Conservation (phyloP, 2,797 vertebrate species). For the Rhinatrema bivittatum region DNA sequence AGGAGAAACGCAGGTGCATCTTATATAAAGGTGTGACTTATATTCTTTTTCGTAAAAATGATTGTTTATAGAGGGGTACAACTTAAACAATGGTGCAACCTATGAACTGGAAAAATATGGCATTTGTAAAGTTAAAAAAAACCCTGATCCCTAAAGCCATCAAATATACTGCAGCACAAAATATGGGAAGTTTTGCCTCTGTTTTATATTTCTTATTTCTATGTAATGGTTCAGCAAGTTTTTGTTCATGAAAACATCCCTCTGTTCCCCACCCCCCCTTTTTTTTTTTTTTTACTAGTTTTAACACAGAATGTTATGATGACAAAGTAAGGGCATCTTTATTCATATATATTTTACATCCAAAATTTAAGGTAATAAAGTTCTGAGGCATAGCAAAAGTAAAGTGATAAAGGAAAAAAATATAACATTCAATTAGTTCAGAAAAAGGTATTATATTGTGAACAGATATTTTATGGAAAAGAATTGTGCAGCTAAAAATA, state of each 20-base stretch:
- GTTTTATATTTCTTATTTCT: conserved; percentile 40
- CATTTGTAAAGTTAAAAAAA: no score
- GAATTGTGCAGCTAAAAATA: no score
- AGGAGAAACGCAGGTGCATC: no score
- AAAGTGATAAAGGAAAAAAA: conserved; percentile 25
- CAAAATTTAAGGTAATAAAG: conserved; percentile 36
- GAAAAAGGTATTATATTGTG: not conserved
- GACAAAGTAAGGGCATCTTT: conserved; percentile 25
- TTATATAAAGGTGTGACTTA: no score
- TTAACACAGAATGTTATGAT: conserved; percentile 28
- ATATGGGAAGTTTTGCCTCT: conserved; percentile 27
- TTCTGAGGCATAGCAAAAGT: conserved; percentile 10
- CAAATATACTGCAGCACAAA: conserved; percentile 23
- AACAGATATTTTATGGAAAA: not conserved
- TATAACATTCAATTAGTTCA: not conserved
- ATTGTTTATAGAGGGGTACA: no score
- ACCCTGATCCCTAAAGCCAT: conserved; percentile 10
- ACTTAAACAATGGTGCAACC: no score
- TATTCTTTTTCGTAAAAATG: no score
- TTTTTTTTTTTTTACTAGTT: conserved; percentile 35
- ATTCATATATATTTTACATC: conserved; percentile 26
- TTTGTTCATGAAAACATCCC: conserved; percentile 25
- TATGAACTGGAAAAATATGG: no score
- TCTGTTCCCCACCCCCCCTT: no score
- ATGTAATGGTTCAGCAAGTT: no score